A percentile compares a stretch with the other conserved stretches of the same genome.
phyloP scores from a whole-genome alignment of 2,888 invertebrate species.

The Chydorus sphaericus region DNA sequence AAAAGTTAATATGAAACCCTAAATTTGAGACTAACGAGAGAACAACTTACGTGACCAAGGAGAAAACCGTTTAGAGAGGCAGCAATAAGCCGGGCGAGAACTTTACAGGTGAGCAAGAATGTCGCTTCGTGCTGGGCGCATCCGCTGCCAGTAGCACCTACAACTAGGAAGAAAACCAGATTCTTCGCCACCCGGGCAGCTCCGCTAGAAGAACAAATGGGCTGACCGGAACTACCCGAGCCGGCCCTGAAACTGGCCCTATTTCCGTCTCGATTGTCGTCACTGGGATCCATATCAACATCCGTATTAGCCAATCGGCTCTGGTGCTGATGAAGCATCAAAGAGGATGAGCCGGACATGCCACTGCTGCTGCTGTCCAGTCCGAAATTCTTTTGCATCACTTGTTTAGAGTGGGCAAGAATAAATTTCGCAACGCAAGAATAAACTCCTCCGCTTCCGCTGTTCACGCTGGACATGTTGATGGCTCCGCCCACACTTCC shows the following conservation, averaged over 20 bases:
- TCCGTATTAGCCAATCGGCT: not conserved
- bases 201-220: not conserved
- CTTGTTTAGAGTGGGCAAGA: not conserved
- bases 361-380: too few relatives aligned
- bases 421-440: conserved; percentile 3
- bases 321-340: too few relatives aligned
- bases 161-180: not conserved
- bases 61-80: conserved; percentile 35
- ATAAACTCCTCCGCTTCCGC: too few relatives aligned
- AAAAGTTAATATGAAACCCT: too few relatives aligned
- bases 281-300: not conserved
- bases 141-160: not conserved
- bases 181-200: conserved; percentile 2
- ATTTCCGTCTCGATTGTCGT: not conserved
- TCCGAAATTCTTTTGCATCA: not conserved
- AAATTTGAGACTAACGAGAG: too few relatives aligned
- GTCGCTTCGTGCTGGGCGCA: conserved; percentile 8
- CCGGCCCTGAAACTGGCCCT: too few relatives aligned
- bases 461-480: too few relatives aligned
- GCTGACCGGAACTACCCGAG: not conserved
- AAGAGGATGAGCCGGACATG: too few relatives aligned
- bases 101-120: conserved; percentile 5
- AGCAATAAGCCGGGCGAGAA: conserved; percentile 3
- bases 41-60: too few relatives aligned
- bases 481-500: not conserved